Evolutionary conservation across 2,113 vertebrate genomes (phyloP).

Genomic region (Myotis lucifugus): DNA sequence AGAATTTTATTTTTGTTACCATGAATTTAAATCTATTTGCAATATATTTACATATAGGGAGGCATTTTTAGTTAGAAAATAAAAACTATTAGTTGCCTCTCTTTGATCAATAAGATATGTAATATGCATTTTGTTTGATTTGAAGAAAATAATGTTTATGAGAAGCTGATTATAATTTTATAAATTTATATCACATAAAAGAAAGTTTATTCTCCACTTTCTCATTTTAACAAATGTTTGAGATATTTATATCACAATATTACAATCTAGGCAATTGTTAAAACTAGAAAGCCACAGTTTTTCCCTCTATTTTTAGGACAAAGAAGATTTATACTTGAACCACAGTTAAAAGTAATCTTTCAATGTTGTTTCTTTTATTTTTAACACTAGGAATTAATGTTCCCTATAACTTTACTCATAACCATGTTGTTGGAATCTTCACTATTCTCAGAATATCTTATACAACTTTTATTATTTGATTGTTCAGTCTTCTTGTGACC

Average conservation of each 20-base stretch:
- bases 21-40: conserved; percentile 55
- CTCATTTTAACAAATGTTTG: conserved; percentile 49
- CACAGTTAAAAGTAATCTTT: background rate
- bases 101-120: conserved; percentile 46
- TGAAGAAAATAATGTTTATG: background rate
- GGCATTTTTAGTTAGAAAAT: conserved; percentile 56
- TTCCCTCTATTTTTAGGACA: background rate
- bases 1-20: background rate
- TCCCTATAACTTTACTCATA: background rate
- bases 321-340: background rate
- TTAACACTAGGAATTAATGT: background rate
- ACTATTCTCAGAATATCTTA: background rate
- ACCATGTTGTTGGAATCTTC: background rate
- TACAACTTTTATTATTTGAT: background rate
- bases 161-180: conserved; percentile 53
- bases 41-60: background rate
- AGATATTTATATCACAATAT: background rate
- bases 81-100: conserved; percentile 54
- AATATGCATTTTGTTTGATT: conserved; percentile 74
- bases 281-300: background rate
- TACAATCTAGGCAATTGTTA: background rate
- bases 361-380: conserved; percentile 9
- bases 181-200: conserved; percentile 46
- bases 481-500: background rate
- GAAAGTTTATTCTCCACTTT: conserved; percentile 37